Evolutionary conservation across 2,888 invertebrate species (phyloP), one percentile per base, ranked within the genome.

Genomic region (Agonopterix alstromeriana): DNA sequence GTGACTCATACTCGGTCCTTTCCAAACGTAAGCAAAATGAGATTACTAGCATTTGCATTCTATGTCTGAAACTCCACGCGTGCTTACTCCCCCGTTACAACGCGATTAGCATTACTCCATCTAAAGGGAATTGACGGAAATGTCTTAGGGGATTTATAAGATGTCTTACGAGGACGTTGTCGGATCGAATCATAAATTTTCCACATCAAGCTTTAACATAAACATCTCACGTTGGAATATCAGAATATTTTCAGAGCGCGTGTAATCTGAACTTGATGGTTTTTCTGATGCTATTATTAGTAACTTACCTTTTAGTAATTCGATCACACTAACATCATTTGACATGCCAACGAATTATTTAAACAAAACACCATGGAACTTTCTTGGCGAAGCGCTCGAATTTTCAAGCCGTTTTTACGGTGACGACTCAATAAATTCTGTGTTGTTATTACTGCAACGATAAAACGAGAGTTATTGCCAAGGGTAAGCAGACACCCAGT

Each of bases 31-130:
- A 14, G 40, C 11, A 47, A 51, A 68, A 70, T 64, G 54, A 65
- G 60, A 73, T 74, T 72, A 70, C 65, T 60, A 65, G 58, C 63
- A 81, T 81, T 79, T 78, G 68, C 74, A 76, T 78, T 70, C 69
- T 59, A 76, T 75, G 75, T 68, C 61, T 58, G 50, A 57, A 38
- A 58, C 55, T 60, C 57, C 60, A 64, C 61, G 55, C 57, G 58
- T 58, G 66, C 58, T 60, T 61, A 66, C 64, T 63, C 64, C 65
- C 54, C 70, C 68, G 69, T 70, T 67, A 70, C 64, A 69, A 70
- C 63, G 59, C 66, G 69, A 76, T 78, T 73, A 73, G 64, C 70
- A 66, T 70, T 67, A 65, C 62, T 57, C 59, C 54, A 11, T 42
- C 42, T 42, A 11, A 56, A 56, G 65, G 61, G 63, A 62, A 50